Conservation (phyloP, 2,888 invertebrate genomes). For the Bruchidius siliquastri region DNA sequence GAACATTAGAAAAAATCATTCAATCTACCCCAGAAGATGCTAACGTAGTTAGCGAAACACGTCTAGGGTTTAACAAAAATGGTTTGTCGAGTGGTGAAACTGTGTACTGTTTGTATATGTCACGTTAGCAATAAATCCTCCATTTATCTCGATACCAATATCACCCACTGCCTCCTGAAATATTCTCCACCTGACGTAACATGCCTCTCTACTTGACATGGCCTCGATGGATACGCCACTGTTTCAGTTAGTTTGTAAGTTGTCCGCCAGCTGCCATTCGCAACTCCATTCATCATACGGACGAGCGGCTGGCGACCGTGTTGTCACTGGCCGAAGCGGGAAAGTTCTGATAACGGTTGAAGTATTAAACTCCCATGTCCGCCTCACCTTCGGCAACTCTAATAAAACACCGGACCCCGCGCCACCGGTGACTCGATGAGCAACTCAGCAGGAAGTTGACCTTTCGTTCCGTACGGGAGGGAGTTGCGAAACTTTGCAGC, state of each 20-base stretch:
- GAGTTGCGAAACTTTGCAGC: neutral
- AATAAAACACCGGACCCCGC: constrained; percentile 7
- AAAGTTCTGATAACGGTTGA: constrained; percentile 44
- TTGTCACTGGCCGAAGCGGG: constrained; percentile 27
- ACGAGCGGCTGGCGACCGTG: constrained; percentile 27
- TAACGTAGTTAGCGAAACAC: no score
- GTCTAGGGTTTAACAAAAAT: no score
- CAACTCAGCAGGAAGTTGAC: constrained; percentile 18
- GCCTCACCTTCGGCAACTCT: constrained; percentile 33
- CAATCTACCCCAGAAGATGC: no score
- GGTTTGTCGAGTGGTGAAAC: no score
- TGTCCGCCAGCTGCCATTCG: neutral
- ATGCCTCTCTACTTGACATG: no score
- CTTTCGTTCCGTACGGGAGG: constrained; percentile 17
- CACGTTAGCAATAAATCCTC: no score
- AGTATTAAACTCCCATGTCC: constrained; percentile 42
- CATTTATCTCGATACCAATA: no score
- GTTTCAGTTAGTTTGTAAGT: neutral
- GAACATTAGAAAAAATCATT: no score
- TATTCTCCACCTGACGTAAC: no score
- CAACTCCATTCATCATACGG: neutral
- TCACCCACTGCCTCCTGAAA: no score
- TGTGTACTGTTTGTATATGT: no score
- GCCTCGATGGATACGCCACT: neutral
- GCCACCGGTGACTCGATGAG: constrained; percentile 19